Evolutionary conservation across 2,797 vertebrate genomes (phyloP).

Genomic region (Rhynchotus rufescens): DNA sequence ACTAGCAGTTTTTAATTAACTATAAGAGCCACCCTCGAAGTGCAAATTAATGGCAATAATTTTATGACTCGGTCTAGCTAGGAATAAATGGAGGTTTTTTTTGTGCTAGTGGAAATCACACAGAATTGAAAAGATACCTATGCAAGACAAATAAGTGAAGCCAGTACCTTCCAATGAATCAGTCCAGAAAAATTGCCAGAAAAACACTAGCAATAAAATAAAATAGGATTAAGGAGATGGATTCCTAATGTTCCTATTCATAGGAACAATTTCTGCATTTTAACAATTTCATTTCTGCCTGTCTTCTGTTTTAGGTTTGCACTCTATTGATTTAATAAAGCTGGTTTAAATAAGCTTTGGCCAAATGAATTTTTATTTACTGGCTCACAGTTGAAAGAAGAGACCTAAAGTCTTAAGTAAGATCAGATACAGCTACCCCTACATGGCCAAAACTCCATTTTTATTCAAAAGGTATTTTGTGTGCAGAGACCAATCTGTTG

Average conservation of each 20-base stretch:
- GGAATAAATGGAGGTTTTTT: constrained; percentile 18
- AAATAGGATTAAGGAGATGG: constrained; percentile 75
- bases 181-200: constrained; percentile 70
- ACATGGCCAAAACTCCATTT: neutral
- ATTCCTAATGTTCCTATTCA: constrained; percentile 75
- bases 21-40: constrained; percentile 20
- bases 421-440: neutral
- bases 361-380: constrained; percentile 57
- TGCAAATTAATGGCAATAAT: constrained; percentile 28
- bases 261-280: constrained; percentile 48
- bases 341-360: constrained; percentile 75
- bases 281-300: constrained; percentile 34
- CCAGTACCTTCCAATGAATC: constrained; percentile 67
- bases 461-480: neutral
- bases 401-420: constrained; percentile 43
- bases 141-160: constrained; percentile 75
- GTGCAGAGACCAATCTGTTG: neutral
- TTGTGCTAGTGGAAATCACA: constrained; percentile 14
- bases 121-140: constrained; percentile 62
- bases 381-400: constrained; percentile 61
- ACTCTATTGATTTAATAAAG: constrained; percentile 71
- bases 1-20: neutral
- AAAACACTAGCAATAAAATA: constrained; percentile 67
- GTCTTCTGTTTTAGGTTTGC: constrained; percentile 67
- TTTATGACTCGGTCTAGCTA: constrained; percentile 8